These are phyloP conservation scores for Chlorodrepanis virens DNA, from an alignment of 2,113 vertebrate species.

Conservation along the genomic window DNA sequence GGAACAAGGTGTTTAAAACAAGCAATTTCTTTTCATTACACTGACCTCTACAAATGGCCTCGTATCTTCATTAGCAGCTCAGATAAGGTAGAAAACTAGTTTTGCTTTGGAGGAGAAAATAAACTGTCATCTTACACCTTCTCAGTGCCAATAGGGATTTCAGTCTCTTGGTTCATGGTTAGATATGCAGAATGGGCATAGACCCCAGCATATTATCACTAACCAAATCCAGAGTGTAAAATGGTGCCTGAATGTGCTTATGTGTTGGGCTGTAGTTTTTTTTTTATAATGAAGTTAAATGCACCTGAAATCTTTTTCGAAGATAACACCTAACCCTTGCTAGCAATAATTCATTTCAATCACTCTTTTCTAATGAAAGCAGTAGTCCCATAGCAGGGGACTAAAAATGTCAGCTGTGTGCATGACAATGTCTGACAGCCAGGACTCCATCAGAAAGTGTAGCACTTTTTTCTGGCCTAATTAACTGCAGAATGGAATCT, in stretches of 20 bases:
- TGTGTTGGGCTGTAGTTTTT: accelerated
- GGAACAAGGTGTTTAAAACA: not conserved
- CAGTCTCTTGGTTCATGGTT: not conserved
- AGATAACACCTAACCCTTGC: not conserved
- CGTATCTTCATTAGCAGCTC: not conserved
- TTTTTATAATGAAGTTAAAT: not conserved
- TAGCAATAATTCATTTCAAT: not conserved
- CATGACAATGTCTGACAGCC: not conserved
- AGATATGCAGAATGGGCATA: not conserved
- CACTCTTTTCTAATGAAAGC: not conserved
- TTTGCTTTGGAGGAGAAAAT: not conserved
- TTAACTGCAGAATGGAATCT: not conserved
- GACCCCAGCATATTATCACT: not conserved
- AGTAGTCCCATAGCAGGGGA: not conserved
- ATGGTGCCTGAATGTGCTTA: not conserved
- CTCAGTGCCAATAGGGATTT: not conserved
- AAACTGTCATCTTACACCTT: not conserved
- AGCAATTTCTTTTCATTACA: not conserved
- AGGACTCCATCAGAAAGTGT: not conserved
- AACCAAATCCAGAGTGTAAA: not conserved
- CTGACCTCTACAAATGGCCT: not conserved
- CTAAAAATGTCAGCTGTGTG: not conserved
- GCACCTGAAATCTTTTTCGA: not conserved
- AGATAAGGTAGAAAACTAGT: not conserved
- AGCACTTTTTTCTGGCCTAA: not conserved